Percentiles rank a stretch among this genome's conserved stretches.
phyloP scores from a whole-genome alignment of 2,113 vertebrate species.

The Oreochromis spilurus region DNA sequence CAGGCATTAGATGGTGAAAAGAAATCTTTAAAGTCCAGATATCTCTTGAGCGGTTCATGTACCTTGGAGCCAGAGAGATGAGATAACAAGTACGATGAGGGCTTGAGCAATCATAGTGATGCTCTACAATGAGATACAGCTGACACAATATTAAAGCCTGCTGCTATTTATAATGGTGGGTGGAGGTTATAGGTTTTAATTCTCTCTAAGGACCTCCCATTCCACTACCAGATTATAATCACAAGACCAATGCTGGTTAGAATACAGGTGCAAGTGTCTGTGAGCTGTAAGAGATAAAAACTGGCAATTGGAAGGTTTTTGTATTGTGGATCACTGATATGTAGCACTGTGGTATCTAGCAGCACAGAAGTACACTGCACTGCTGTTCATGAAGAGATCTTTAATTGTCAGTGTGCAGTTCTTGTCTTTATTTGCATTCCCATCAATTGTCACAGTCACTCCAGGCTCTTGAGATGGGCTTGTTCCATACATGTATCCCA shows the following conservation, averaged over 20 bases:
- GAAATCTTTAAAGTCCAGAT: background rate
- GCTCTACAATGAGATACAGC: background rate
- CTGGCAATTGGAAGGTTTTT: background rate
- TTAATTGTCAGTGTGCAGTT: background rate
- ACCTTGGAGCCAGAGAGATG: slow-evolving; percentile 16
- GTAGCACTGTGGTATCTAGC: background rate
- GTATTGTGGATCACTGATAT: rapidly evolving
- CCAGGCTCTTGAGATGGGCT: background rate
- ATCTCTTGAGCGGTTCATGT: rapidly evolving
- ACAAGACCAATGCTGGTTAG: background rate
- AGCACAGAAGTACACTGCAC: slow-evolving; percentile 25
- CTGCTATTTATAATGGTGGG: background rate
- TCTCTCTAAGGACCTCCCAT: background rate
- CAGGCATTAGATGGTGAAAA: background rate
- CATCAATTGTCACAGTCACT: background rate
- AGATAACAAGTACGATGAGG: background rate
- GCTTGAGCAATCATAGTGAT: background rate
- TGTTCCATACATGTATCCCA: rapidly evolving
- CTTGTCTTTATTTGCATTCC: rapidly evolving
- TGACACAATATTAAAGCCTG: background rate
- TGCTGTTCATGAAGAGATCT: background rate
- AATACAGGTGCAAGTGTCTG: background rate
- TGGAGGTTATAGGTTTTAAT: background rate
- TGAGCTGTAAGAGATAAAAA: background rate
- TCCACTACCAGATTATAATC: background rate